These are phyloP conservation scores for Bothrops jararaca DNA, from an alignment of 2,113 vertebrate species.

Conservation along the genomic window DNA sequence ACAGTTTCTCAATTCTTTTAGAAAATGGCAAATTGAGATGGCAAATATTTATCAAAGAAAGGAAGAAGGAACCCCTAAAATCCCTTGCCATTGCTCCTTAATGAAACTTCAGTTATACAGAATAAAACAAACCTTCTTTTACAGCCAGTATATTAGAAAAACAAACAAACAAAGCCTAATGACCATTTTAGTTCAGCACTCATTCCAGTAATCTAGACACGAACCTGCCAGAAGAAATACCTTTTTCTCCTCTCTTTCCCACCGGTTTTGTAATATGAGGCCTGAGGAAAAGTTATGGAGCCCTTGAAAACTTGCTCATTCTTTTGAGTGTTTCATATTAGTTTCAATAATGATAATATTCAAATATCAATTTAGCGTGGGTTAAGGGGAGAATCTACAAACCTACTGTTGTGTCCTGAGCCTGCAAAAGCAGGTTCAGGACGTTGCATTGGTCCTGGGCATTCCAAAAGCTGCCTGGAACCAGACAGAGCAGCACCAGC, in stretches of 20 bases:
- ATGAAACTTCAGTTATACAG: not conserved
- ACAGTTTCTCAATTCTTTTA: accelerated
- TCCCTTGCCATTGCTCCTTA: not conserved
- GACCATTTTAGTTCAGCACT: accelerated
- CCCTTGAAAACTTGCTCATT: not conserved
- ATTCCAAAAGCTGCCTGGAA: too few relatives aligned
- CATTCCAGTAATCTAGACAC: not conserved
- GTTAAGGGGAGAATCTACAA: not conserved
- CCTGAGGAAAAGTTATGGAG: not conserved
- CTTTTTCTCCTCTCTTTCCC: not conserved
- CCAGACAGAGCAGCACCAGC: too few relatives aligned
- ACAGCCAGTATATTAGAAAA: not conserved
- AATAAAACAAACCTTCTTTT: not conserved
- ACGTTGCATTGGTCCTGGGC: too few relatives aligned
- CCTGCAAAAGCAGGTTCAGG: too few relatives aligned
- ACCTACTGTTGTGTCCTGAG: too few relatives aligned
- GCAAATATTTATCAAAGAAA: slow-evolving; percentile 26
- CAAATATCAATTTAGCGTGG: not conserved
- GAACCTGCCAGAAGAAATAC: not conserved
- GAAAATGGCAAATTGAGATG: slow-evolving; percentile 37
- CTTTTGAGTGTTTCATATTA: not conserved
- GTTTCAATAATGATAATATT: not conserved
- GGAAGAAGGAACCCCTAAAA: not conserved
- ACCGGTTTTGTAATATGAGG: not conserved
- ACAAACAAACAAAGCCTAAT: not conserved